phyloP scores from a whole-genome alignment of 1,140 invertebrate genomes.

The Aphelinus atriplicis region DNA sequence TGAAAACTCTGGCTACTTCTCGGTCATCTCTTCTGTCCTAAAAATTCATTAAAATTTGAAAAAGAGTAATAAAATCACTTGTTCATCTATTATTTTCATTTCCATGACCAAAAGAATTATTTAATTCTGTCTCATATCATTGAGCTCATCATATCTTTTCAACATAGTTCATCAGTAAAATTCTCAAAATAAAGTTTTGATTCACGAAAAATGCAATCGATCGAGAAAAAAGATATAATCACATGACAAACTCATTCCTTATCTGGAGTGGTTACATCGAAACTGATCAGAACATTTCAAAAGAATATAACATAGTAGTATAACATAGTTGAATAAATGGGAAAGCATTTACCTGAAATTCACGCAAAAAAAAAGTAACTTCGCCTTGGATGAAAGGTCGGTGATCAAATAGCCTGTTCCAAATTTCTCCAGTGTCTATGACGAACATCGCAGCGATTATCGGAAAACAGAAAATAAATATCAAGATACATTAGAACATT shows the following conservation, averaged over 20 bases:
- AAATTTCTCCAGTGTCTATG: conserved; percentile 82
- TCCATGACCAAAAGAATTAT: not conserved
- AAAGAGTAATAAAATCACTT: conserved; percentile 11
- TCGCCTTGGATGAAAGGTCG: conserved; percentile 84
- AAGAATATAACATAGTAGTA: too few relatives aligned
- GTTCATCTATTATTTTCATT: not conserved
- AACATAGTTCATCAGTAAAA: too few relatives aligned
- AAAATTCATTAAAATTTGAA: conserved; percentile 45
- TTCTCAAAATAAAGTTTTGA: too few relatives aligned
- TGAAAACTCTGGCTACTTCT: conserved; percentile 82
- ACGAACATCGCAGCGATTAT: conserved; percentile 33
- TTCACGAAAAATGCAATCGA: too few relatives aligned
- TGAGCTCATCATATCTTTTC: too few relatives aligned
- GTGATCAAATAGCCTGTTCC: conserved; percentile 85
- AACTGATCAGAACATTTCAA: too few relatives aligned
- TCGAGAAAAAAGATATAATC: too few relatives aligned
- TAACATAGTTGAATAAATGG: conserved; percentile 9
- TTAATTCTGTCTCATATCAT: not conserved
- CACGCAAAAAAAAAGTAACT: conserved; percentile 81
- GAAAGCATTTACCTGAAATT: conserved; percentile 77
- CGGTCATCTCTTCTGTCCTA: conserved; percentile 79
- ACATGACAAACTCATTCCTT: too few relatives aligned
- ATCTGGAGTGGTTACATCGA: too few relatives aligned
- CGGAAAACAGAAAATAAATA: conserved; percentile 35
- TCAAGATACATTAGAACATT: too few relatives aligned